A percentile compares a stretch with the other conserved stretches of the same genome.
Conservation (phyloP, 2,888 invertebrate species). For the Hydrotaea cyrtoneurina region DNA sequence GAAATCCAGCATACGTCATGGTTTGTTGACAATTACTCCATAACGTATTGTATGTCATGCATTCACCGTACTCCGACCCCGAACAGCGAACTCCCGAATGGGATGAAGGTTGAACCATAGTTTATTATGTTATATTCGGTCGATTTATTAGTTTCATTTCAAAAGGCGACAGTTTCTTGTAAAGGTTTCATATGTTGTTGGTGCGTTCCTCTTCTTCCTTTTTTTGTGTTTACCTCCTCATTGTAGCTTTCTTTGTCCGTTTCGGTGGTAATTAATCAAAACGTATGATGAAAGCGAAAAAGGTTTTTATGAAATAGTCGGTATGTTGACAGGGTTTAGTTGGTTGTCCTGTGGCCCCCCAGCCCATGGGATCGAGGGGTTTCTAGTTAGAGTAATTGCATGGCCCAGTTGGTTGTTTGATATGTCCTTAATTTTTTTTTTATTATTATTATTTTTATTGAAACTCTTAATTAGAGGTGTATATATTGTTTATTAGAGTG, state of each 20-base stretch:
- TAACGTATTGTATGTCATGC: neutral
- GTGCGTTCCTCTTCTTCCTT: neutral
- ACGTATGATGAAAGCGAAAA: conserved; percentile 28
- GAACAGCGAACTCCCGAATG: no score
- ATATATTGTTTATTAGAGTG: no score
- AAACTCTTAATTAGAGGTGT: conserved; percentile 30
- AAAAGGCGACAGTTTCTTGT: conserved; percentile 24
- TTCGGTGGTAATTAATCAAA: conserved; percentile 50
- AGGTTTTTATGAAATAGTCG: neutral
- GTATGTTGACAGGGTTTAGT: conserved; percentile 47
- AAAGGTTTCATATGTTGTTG: neutral
- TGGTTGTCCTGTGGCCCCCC: conserved; percentile 15
- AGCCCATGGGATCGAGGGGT: neutral
- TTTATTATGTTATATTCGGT: neutral
- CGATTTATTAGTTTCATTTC: conserved; percentile 32
- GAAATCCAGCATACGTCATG: conserved; percentile 26
- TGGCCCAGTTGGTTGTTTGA: neutral
- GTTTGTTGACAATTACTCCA: conserved; percentile 48
- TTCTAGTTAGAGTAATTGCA: neutral
- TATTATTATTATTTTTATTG: neutral
- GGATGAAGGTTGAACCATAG: no score
- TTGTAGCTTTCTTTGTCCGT: neutral
- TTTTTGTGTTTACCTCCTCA: neutral
- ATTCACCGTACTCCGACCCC: no score
- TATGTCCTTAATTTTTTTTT: no score